Percentiles rank a stretch among this genome's conserved stretches.
Evolutionary conservation across 2,797 vertebrate genomes (phyloP).

Genomic region (Todus mexicanus): DNA sequence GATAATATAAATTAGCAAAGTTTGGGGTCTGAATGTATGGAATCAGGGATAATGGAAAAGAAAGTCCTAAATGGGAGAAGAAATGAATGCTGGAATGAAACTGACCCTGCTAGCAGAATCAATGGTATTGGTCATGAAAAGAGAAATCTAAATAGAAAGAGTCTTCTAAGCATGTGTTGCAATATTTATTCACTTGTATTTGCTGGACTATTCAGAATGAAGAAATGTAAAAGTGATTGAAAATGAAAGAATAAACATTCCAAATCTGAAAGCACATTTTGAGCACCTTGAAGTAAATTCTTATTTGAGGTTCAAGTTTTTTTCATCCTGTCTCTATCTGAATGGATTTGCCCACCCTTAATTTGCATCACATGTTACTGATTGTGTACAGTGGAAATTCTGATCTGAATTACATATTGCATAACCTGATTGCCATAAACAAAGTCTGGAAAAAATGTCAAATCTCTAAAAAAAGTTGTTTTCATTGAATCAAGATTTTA

Average conservation of each 20-base stretch:
- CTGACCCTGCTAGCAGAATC: neutral
- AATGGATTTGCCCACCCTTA: neutral
- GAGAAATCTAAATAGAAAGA: neutral
- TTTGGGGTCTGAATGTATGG: neutral
- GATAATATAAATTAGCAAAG: neutral
- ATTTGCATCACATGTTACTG: slow-evolving; percentile 33
- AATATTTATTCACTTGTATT: neutral
- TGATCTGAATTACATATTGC: slow-evolving; percentile 4
- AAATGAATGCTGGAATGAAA: neutral
- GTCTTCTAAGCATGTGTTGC: neutral
- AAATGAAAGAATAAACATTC: neutral
- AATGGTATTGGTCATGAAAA: neutral
- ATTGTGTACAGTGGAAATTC: slow-evolving; percentile 29
- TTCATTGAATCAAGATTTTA: neutral
- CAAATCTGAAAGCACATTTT: neutral
- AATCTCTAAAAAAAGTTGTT: neutral
- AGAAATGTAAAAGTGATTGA: neutral
- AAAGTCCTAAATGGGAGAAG: neutral
- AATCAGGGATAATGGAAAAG: neutral
- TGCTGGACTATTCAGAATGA: neutral
- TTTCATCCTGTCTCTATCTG: neutral
- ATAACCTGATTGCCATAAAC: neutral
- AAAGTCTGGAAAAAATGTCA: neutral
- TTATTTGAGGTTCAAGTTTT: neutral
- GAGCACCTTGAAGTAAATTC: neutral